Conservation (phyloP, 2,797 vertebrate genomes). For the Falco novaeseelandiae region DNA sequence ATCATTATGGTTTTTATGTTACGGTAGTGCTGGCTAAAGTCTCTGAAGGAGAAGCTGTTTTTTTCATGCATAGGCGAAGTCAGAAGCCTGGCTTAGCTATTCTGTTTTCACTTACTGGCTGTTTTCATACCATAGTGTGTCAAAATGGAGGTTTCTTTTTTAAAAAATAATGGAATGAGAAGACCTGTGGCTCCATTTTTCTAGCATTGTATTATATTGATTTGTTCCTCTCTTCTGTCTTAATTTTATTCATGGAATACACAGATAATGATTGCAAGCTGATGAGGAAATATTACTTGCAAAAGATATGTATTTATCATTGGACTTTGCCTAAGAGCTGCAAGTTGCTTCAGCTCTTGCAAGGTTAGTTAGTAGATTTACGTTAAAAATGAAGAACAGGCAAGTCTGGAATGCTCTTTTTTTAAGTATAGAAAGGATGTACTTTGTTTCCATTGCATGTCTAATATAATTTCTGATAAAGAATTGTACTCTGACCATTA, state of each 20-base stretch:
- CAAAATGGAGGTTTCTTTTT: neutral
- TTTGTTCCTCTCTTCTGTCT: neutral
- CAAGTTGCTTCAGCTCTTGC: neutral
- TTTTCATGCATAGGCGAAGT: neutral
- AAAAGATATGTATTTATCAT: neutral
- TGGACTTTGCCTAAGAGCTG: neutral
- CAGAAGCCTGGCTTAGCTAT: neutral
- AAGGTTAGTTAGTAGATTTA: neutral
- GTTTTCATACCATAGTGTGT: neutral
- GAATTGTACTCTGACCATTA: neutral
- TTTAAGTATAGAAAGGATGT: neutral
- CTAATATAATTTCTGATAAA: neutral
- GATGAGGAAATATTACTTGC: neutral
- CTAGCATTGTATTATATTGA: neutral
- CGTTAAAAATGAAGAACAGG: neutral
- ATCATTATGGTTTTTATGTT: neutral
- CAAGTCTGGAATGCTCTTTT: neutral
- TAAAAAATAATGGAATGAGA: neutral
- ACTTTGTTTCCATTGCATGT: neutral
- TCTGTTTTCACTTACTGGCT: constrained; percentile 34
- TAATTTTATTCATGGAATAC: constrained; percentile 40
- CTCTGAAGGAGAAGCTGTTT: neutral
- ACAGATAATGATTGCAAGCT: neutral
- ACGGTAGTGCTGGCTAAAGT: neutral
- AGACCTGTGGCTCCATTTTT: neutral